Percentiles rank a stretch among this genome's conserved stretches.
Conservation (phyloP, 1,140 invertebrate genomes). For the Drosophila baimaii region DNA sequence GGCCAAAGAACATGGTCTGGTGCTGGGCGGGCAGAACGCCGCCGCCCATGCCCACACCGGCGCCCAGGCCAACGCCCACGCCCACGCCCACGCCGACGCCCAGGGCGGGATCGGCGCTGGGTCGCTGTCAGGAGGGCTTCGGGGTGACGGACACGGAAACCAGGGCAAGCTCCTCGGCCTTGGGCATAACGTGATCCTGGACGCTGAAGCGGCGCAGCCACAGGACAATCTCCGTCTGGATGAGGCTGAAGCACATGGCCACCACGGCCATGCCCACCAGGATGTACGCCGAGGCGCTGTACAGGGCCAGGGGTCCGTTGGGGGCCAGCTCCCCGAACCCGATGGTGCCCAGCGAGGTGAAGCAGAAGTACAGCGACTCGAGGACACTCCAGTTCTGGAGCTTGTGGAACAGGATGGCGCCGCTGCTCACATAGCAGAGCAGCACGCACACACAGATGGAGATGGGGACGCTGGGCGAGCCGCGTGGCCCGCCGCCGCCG, state of each 20-base stretch:
- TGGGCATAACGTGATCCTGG: constrained; percentile 77
- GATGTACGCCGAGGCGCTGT: constrained; percentile 92
- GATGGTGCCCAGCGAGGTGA: constrained; percentile 95
- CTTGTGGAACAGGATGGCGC: constrained; percentile 95
- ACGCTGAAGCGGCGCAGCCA: constrained; percentile 87
- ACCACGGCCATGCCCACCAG: constrained; percentile 97
- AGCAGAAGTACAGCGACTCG: constrained; percentile 97
- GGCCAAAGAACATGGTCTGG: constrained; percentile 83
- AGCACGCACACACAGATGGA: constrained; percentile 95
- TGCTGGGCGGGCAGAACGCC: constrained; percentile 61
- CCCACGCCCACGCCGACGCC: constrained; percentile 7
- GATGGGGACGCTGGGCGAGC: constrained; percentile 89
- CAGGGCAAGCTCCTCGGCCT: constrained; percentile 79
- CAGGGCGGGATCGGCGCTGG: constrained; percentile 58
- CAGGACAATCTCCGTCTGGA: constrained; percentile 95
- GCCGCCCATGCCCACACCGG: background rate
- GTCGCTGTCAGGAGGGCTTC: constrained; percentile 84
- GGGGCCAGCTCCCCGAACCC: constrained; percentile 94
- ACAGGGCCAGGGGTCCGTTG: constrained; percentile 86
- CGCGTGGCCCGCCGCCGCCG: constrained; percentile 13
- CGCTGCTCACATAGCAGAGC: constrained; percentile 94
- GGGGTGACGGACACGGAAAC: constrained; percentile 81
- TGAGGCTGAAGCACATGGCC: constrained; percentile 98
- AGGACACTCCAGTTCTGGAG: constrained; percentile 95
- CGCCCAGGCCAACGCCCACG: background rate